Evolutionary conservation across 2,888 invertebrate species (phyloP).

Genomic region (Calliphora vomitoria): DNA sequence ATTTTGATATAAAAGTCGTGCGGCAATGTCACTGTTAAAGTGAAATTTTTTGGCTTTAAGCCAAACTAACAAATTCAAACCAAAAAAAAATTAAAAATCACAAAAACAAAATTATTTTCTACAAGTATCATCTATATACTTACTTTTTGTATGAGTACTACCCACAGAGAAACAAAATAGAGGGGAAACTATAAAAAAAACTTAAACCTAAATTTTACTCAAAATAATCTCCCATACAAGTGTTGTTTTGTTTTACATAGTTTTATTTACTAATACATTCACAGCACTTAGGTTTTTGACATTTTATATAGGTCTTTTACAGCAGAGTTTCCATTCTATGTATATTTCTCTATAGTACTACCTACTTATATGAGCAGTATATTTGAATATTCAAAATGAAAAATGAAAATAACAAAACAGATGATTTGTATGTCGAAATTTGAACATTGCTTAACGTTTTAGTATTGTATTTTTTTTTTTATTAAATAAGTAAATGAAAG

Average conservation of each 20-base stretch:
- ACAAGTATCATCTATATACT: neutral
- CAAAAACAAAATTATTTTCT: constrained; percentile 3
- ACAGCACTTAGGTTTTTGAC: no score
- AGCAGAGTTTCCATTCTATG: no score
- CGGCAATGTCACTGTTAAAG: constrained; percentile 74
- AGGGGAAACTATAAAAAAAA: no score
- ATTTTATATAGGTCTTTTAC: no score
- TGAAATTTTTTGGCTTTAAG: constrained; percentile 69
- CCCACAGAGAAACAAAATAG: no score
- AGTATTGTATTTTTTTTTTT: neutral
- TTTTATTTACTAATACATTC: no score
- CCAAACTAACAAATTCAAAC: constrained; percentile 49
- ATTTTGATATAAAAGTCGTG: constrained; percentile 67
- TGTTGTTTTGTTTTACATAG: no score
- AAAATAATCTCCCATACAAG: no score
- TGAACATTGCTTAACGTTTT: constrained; percentile 40
- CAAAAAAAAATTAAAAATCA: neutral
- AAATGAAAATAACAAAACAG: constrained; percentile 7
- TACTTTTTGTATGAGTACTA: neutral
- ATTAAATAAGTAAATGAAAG: constrained; percentile 26
- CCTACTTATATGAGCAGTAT: neutral
- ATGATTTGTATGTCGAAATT: constrained; percentile 54
- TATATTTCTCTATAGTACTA: no score
- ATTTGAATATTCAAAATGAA: constrained; percentile 26
- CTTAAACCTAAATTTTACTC: no score